Percentiles rank a stretch among this genome's conserved stretches.
Conservation (phyloP, 2,797 vertebrate genomes). For the Thunnus albacares region DNA sequence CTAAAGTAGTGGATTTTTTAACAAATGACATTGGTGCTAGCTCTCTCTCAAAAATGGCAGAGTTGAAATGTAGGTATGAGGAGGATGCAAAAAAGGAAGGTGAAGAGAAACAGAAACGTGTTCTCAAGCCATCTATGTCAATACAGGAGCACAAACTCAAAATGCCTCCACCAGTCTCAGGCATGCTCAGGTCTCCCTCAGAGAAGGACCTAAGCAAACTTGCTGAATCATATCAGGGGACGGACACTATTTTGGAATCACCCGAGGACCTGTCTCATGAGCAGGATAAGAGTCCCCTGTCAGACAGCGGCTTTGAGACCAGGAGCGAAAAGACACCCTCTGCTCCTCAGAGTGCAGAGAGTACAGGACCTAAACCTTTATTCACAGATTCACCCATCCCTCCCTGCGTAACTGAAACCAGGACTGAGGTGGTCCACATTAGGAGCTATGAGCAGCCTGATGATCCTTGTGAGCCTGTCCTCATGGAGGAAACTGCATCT, state of each 20-base stretch:
- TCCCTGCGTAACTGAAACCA: slow-evolving; percentile 95
- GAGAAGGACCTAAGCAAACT: slow-evolving; percentile 98
- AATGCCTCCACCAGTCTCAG: slow-evolving; percentile 93
- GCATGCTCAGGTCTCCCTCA: slow-evolving; percentile 95
- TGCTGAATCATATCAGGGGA: slow-evolving; percentile 94
- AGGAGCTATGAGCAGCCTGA: slow-evolving; percentile 94
- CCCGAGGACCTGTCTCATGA: slow-evolving; percentile 98
- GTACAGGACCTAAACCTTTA: slow-evolving; percentile 96
- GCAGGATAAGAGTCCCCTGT: slow-evolving; percentile 98
- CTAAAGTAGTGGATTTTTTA: slow-evolving; percentile 95
- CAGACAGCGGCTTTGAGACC: slow-evolving; percentile 99
- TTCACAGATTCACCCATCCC: slow-evolving; percentile 98
- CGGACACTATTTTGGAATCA: slow-evolving; percentile 96
- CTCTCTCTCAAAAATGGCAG: slow-evolving; percentile 91
- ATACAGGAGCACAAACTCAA: slow-evolving; percentile 97
- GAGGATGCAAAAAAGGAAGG: slow-evolving; percentile 94
- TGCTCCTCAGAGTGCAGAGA: slow-evolving; percentile 98
- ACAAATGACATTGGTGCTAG: slow-evolving; percentile 95
- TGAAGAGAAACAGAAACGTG: slow-evolving; percentile 96
- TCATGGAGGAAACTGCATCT: slow-evolving; percentile 88
- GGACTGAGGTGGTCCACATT: slow-evolving; percentile 95
- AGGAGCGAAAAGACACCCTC: slow-evolving; percentile 99
- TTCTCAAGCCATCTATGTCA: slow-evolving; percentile 91
- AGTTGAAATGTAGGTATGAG: slow-evolving; percentile 93
- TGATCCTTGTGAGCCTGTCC: slow-evolving; percentile 86